phyloP scores from a whole-genome alignment of 2,113 vertebrate species.

The Oryzias celebensis region DNA sequence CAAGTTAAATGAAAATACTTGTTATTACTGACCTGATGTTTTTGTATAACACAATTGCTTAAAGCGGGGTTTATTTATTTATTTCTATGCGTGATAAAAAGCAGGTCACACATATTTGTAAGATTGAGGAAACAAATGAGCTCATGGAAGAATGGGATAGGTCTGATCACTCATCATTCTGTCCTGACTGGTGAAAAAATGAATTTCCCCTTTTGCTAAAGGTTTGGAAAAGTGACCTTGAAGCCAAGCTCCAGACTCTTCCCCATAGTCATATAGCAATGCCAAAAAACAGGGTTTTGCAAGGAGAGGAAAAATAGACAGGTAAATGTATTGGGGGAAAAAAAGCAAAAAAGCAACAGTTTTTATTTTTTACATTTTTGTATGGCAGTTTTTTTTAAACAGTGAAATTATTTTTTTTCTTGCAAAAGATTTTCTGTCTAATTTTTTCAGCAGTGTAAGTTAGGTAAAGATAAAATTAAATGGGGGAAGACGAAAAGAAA shows the following conservation, averaged over 20 bases:
- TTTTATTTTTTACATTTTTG: not conserved
- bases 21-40: not conserved
- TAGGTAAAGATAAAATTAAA: not conserved
- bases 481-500: slow-evolving; percentile 3
- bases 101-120: slow-evolving; percentile 19
- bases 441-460: slow-evolving; percentile 5
- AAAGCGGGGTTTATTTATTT: not conserved
- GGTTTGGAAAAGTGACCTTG: slow-evolving; percentile 64
- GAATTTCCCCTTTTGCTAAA: slow-evolving; percentile 52
- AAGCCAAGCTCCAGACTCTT: slow-evolving; percentile 55
- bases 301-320: slow-evolving; percentile 27
- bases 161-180: slow-evolving; percentile 29
- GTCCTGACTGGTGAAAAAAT: slow-evolving; percentile 57
- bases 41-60: slow-evolving; percentile 1
- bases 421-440: slow-evolving; percentile 16
- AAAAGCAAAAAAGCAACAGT: slow-evolving; percentile 23
- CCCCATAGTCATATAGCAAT: slow-evolving; percentile 49
- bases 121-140: slow-evolving; percentile 34
- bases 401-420: slow-evolving; percentile 4
- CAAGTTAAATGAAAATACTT: not conserved
- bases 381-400: too few relatives aligned
- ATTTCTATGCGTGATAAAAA: slow-evolving; percentile 1
- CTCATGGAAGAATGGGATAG: slow-evolving; percentile 8
- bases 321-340: slow-evolving; percentile 5
- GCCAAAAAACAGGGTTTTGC: slow-evolving; percentile 32